A percentile compares a stretch with the other conserved stretches of the same genome.
Conservation (phyloP, 2,797 vertebrate genomes). For the Brachyalestes nurse region DNA sequence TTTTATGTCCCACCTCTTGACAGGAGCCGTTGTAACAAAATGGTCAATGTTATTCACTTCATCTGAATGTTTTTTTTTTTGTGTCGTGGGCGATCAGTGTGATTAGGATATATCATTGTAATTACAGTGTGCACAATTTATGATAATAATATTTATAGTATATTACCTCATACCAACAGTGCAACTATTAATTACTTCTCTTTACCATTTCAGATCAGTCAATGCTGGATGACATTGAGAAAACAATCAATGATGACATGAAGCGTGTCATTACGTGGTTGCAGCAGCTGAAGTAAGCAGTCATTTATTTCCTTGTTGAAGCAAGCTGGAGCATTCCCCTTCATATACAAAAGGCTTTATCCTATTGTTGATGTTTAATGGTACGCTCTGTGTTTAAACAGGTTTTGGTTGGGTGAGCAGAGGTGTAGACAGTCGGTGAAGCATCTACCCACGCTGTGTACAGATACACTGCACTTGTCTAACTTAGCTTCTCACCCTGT, state of each 20-base stretch:
- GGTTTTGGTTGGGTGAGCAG: conserved; percentile 99
- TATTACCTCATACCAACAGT: neutral
- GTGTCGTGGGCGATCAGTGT: too few species aligned
- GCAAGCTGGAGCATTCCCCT: neutral
- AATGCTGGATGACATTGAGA: conserved; percentile 95
- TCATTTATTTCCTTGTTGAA: neutral
- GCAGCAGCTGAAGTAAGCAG: conserved; percentile 92
- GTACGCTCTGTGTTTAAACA: conserved; percentile 67
- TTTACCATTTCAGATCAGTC: conserved; percentile 82
- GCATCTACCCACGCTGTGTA: conserved; percentile 95
- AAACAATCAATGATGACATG: conserved; percentile 96
- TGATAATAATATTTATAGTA: too few species aligned
- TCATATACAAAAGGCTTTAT: neutral
- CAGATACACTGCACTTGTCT: conserved; percentile 90
- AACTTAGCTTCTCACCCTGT: conserved; percentile 90
- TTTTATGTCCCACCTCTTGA: too few species aligned
- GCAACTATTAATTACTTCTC: neutral
- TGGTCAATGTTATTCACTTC: too few species aligned
- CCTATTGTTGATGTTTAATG: neutral
- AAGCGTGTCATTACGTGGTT: conserved; percentile 94
- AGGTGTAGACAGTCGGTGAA: conserved; percentile 97
- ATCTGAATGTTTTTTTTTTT: too few species aligned
- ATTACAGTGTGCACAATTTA: too few species aligned
- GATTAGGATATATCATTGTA: too few species aligned
- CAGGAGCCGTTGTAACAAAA: too few species aligned